phyloP scores from a whole-genome alignment of 2,797 vertebrate species.

The Acanthis flammea region DNA sequence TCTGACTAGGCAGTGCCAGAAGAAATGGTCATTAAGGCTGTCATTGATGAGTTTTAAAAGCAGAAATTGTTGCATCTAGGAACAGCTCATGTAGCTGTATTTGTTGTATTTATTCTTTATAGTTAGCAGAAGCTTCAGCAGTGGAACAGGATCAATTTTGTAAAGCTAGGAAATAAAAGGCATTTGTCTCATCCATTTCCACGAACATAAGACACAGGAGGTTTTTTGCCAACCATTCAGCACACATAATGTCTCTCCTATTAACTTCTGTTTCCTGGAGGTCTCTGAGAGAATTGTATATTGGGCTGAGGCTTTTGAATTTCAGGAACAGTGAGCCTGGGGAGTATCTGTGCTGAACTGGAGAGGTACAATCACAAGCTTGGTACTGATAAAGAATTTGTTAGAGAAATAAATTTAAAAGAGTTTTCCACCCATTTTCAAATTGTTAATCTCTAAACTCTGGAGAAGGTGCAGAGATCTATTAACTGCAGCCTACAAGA shows the following conservation, averaged over 20 bases:
- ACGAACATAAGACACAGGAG: not conserved
- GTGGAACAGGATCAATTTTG: not conserved
- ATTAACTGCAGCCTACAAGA: not conserved
- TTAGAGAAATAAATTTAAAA: not conserved
- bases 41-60: not conserved
- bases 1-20: not conserved
- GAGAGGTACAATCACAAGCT: not conserved
- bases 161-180: not conserved
- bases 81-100: not conserved
- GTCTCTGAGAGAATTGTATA: not conserved
- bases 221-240: not conserved
- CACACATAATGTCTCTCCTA: not conserved
- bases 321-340: not conserved
- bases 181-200: not conserved
- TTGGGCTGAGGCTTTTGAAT: not conserved
- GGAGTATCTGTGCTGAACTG: not conserved
- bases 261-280: not conserved
- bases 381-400: not conserved
- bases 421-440: not conserved
- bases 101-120: not conserved
- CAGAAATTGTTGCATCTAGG: not conserved
- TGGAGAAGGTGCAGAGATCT: not conserved
- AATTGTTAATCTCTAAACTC: not conserved
- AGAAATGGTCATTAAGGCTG: not conserved
- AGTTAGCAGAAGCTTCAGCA: not conserved